Evolutionary conservation across 1,140 invertebrate genomes (phyloP).

Genomic region (Octopus bimaculoides): DNA sequence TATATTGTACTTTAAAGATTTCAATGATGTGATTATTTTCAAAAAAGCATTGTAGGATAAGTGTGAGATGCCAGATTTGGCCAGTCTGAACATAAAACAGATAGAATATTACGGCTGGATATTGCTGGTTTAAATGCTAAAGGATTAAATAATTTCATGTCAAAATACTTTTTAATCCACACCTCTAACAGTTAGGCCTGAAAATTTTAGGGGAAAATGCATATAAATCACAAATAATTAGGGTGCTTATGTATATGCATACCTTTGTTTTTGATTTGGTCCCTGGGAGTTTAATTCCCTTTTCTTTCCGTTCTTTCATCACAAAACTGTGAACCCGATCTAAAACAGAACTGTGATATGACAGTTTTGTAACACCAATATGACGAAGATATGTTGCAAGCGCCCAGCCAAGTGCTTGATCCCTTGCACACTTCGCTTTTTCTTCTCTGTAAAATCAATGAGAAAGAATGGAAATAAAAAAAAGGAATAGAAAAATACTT

Average conservation of each 20-base stretch:
- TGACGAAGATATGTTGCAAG: slow-evolving; percentile 75
- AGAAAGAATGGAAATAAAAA: neutral
- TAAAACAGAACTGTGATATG: slow-evolving; percentile 54
- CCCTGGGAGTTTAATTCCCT: slow-evolving; percentile 27
- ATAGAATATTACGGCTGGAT: too few species aligned
- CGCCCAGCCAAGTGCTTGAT: slow-evolving; percentile 73
- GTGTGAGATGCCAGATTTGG: too few species aligned
- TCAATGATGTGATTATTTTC: too few species aligned
- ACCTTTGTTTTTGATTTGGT: slow-evolving; percentile 34
- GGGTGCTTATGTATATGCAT: neutral
- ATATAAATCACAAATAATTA: too few species aligned
- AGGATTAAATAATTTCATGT: too few species aligned
- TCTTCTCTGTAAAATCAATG: slow-evolving; percentile 51
- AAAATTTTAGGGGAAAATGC: too few species aligned
- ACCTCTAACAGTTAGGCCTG: too few species aligned
- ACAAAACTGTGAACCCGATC: slow-evolving; percentile 77
- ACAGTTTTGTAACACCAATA: slow-evolving; percentile 66
- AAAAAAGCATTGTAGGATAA: too few species aligned
- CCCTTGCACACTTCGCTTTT: slow-evolving; percentile 48
- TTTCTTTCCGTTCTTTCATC: slow-evolving; percentile 75
- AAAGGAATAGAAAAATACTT: neutral
- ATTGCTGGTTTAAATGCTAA: too few species aligned
- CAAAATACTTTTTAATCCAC: too few species aligned
- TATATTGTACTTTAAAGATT: too few species aligned
- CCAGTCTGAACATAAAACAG: too few species aligned